phyloP scores from a whole-genome alignment of 2,888 invertebrate genomes.

The Empis livida region DNA sequence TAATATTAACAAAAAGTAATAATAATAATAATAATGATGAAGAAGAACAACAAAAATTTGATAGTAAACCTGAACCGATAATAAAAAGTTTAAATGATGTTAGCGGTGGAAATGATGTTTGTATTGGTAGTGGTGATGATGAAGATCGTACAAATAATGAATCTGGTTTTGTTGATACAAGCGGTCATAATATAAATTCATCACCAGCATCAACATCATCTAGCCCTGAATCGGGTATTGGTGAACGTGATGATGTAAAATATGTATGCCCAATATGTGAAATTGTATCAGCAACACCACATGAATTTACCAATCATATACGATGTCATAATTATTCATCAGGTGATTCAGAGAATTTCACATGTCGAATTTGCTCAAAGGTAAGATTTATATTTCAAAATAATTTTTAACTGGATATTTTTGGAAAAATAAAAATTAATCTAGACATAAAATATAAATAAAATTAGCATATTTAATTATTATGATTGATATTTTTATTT shows the following conservation, averaged over 20 bases:
- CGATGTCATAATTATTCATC: conserved; percentile 48
- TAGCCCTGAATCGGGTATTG: conserved; percentile 30
- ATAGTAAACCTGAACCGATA: conserved; percentile 12
- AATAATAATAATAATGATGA: conserved; percentile 7
- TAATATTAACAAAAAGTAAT: conserved; percentile 3
- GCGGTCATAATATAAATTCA: conserved; percentile 20
- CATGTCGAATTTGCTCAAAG: conserved; percentile 37
- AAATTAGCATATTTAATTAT: neutral
- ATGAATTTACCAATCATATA: conserved; percentile 57
- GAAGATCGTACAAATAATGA: conserved; percentile 21
- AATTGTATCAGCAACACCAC: conserved; percentile 44
- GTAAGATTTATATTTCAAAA: conserved; percentile 18
- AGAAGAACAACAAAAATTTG: conserved; percentile 9
- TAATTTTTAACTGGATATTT: too few relatives aligned
- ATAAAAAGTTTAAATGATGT: conserved; percentile 1
- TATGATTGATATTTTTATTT: neutral
- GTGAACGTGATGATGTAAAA: conserved; percentile 31
- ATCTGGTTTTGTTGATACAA: conserved; percentile 32
- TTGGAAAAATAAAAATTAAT: too few relatives aligned
- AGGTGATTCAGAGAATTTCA: conserved; percentile 36
- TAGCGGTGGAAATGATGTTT: too few relatives aligned
- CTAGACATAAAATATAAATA: neutral
- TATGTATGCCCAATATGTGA: conserved; percentile 55
- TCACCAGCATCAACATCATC: conserved; percentile 18
- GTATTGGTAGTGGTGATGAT: neutral